phyloP scores from a whole-genome alignment of 2,797 vertebrate species.

The Cossypha caffra region DNA sequence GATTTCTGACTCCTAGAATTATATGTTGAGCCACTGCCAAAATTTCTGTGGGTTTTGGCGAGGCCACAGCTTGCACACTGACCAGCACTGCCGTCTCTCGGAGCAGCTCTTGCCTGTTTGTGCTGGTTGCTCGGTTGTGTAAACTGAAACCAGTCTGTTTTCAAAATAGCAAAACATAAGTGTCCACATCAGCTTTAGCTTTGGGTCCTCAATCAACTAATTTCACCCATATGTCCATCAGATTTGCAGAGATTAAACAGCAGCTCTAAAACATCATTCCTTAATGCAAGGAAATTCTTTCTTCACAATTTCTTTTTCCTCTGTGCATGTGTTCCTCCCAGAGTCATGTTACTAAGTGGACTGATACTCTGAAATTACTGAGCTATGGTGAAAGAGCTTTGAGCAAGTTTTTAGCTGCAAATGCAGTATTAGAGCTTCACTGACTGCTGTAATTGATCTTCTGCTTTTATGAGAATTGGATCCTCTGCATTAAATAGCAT shows the following conservation, averaged over 20 bases:
- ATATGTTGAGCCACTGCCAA: background rate
- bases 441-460: background rate
- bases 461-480: slow-evolving; percentile 31
- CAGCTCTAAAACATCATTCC: background rate
- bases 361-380: background rate
- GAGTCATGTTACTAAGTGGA: background rate
- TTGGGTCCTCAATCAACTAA: background rate
- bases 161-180: background rate
- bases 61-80: background rate
- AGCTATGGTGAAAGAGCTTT: slow-evolving; percentile 9
- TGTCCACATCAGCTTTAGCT: background rate
- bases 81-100: background rate
- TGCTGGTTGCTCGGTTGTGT: background rate
- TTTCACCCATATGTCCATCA: background rate
- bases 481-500: background rate
- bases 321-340: background rate
- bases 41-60: background rate
- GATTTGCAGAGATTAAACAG: background rate
- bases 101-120: background rate
- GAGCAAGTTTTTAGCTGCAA: slow-evolving; percentile 23
- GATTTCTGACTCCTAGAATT: background rate
- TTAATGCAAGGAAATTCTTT: background rate
- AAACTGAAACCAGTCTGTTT: background rate
- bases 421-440: slow-evolving; percentile 4
- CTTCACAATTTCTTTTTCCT: accelerated